Conservation (phyloP, 2,113 vertebrate species). For the Scolopax mira region DNA sequence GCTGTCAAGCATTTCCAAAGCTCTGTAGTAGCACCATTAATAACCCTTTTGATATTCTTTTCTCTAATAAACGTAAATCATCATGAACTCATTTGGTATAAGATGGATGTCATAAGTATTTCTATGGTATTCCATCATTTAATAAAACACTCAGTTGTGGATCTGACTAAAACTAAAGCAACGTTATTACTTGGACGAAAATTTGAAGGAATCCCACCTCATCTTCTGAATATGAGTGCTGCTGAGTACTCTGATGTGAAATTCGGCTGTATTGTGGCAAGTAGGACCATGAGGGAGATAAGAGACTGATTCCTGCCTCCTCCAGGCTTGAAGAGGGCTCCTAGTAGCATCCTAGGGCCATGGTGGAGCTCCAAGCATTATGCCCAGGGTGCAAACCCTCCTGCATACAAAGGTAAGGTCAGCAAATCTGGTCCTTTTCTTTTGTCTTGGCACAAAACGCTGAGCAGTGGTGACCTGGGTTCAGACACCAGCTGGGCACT, state of each 20-base stretch:
- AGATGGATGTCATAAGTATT: neutral
- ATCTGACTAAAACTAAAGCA: neutral
- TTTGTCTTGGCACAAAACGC: neutral
- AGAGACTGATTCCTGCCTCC: neutral
- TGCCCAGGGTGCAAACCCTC: neutral
- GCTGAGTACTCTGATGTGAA: neutral
- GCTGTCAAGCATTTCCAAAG: conserved; percentile 2
- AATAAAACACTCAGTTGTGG: neutral
- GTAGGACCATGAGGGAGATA: neutral
- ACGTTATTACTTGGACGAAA: neutral
- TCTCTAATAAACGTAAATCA: neutral
- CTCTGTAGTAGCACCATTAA: neutral
- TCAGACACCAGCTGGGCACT: neutral
- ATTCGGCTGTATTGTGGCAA: neutral
- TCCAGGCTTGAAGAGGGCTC: neutral
- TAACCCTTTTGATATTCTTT: conserved; percentile 20
- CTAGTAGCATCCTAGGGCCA: neutral
- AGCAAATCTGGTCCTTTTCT: fast-evolving
- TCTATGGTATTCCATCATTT: neutral
- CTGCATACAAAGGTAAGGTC: too few relatives aligned
- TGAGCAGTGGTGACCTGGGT: neutral
- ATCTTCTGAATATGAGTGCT: neutral
- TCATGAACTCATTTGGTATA: neutral
- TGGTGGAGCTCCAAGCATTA: fast-evolving
- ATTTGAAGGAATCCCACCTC: neutral